A percentile compares a stretch with the other conserved stretches of the same genome.
phyloP scores from a whole-genome alignment of 1,140 invertebrate genomes.

The Psilanteris sp. region DNA sequence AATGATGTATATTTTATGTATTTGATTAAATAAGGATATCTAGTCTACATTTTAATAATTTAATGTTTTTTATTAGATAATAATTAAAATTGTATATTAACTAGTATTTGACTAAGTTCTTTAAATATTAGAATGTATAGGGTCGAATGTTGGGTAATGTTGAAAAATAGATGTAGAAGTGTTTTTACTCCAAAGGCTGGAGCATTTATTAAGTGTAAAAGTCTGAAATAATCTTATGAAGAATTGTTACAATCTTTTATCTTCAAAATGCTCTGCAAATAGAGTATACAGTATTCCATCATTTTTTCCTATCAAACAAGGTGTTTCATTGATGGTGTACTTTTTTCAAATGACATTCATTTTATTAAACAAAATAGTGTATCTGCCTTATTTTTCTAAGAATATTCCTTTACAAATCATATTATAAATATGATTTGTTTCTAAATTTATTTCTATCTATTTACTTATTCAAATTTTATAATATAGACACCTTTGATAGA shows the following conservation, averaged over 20 bases:
- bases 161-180: constrained; percentile 18
- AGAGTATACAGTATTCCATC: constrained; percentile 34
- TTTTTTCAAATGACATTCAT: no score
- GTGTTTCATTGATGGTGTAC: constrained; percentile 12
- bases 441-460: neutral
- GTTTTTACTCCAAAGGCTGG: constrained; percentile 31
- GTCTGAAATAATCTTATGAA: constrained; percentile 35
- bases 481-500: neutral
- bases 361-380: neutral
- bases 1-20: no score
- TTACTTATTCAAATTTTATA: neutral
- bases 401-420: neutral
- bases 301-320: constrained; percentile 29
- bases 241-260: constrained; percentile 47
- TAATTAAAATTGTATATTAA: no score
- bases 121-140: no score
- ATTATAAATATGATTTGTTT: neutral
- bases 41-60: no score
- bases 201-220: constrained; percentile 39
- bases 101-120: constrained; percentile 50
- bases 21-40: no score
- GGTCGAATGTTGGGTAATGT: constrained; percentile 24
- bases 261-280: constrained; percentile 39
- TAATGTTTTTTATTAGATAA: no score
- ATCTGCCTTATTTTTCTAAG: neutral